Conservation (phyloP, 2,797 vertebrate genomes). For the Hydrolagus colliei region DNA sequence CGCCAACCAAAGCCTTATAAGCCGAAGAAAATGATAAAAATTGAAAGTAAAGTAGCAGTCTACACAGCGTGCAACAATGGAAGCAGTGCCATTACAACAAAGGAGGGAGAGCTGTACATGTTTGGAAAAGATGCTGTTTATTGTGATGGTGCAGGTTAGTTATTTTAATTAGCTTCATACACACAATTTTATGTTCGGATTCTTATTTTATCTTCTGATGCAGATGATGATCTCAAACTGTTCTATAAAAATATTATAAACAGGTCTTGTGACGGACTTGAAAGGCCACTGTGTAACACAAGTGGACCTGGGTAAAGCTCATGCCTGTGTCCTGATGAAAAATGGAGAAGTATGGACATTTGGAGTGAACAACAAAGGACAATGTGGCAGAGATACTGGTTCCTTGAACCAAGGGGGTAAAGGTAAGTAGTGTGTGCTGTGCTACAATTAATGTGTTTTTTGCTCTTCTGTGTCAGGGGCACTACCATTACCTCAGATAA, state of each 20-base stretch:
- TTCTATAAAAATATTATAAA: conserved; percentile 38
- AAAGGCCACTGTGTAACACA: conserved; percentile 95
- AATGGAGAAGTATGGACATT: conserved; percentile 96
- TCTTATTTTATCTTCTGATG: neutral
- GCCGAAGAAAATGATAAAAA: conserved; percentile 97
- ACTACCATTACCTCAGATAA: too few relatives aligned
- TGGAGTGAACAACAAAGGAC: conserved; percentile 97
- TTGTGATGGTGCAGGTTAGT: conserved; percentile 95
- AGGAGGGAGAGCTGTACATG: conserved; percentile 97
- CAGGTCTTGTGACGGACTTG: conserved; percentile 92
- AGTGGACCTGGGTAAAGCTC: conserved; percentile 97
- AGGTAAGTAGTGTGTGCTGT: conserved; percentile 56
- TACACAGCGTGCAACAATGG: conserved; percentile 95
- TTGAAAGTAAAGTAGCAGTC: conserved; percentile 90
- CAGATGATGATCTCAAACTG: conserved; percentile 30
- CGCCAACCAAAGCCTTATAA: conserved; percentile 97
- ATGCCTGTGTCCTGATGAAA: conserved; percentile 92
- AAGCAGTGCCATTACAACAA: conserved; percentile 95
- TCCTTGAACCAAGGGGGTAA: conserved; percentile 90
- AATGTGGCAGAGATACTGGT: conserved; percentile 94
- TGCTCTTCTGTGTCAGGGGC: neutral
- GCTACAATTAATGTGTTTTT: too few relatives aligned
- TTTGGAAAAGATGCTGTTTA: conserved; percentile 99
- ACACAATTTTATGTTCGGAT: neutral
- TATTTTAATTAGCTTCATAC: neutral